A percentile compares a stretch with the other conserved stretches of the same genome.
Conservation (phyloP, 2,113 vertebrate species). For the Paradisaea rubra region DNA sequence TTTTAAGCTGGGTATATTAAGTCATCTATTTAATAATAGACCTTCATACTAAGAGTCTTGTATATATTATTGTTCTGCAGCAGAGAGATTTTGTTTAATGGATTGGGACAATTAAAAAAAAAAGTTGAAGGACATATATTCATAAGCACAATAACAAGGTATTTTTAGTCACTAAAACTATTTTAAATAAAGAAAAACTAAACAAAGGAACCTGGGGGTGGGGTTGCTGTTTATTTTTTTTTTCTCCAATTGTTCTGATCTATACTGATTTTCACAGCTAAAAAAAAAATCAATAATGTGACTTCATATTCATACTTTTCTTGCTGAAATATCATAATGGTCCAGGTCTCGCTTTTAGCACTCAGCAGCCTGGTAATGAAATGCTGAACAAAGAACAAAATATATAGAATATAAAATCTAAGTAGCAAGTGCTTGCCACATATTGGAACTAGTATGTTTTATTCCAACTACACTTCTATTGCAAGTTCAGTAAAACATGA, state of each 20-base stretch:
- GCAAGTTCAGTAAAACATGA: neutral
- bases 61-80: neutral
- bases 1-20: neutral
- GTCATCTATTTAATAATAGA: neutral
- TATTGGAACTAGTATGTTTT: neutral
- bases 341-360: neutral
- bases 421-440: neutral
- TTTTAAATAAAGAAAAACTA: neutral
- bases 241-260: neutral
- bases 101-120: neutral
- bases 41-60: neutral
- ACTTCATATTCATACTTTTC: neutral
- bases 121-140: neutral
- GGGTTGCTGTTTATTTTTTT: neutral
- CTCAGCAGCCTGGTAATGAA: neutral
- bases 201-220: neutral
- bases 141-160: neutral
- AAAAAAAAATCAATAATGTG: neutral
- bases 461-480: neutral
- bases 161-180: neutral
- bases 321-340: neutral
- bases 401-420: neutral
- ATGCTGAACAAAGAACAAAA: neutral
- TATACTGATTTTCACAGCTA: neutral
- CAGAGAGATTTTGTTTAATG: neutral